A percentile compares a stretch with the other conserved stretches of the same genome.
Evolutionary conservation across 1,140 invertebrate species (phyloP).

Genomic region (Drosophila subobscura): DNA sequence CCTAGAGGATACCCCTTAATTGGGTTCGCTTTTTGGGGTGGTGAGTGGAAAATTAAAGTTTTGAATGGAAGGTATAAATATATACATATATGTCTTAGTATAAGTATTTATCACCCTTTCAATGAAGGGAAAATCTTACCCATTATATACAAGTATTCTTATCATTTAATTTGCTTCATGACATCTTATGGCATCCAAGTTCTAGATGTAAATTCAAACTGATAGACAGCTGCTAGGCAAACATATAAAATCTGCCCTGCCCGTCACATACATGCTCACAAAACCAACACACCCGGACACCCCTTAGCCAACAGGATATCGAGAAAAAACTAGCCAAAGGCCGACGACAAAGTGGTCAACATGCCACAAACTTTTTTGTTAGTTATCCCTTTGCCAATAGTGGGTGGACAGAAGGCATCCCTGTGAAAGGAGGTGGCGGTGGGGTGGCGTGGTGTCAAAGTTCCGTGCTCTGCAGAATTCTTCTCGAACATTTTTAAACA

Average conservation of each 20-base stretch:
- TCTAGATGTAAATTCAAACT: too few species aligned
- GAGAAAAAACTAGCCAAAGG: conserved; percentile 52
- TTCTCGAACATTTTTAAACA: conserved; percentile 80
- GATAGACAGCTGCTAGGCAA: neutral
- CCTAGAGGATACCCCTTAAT: neutral
- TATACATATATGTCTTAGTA: too few species aligned
- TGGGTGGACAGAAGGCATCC: neutral
- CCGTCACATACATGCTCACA: too few species aligned
- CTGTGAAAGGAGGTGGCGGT: neutral
- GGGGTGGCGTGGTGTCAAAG: conserved; percentile 22
- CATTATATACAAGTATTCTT: too few species aligned
- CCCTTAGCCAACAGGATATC: neutral
- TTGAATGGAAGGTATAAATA: too few species aligned
- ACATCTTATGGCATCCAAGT: too few species aligned
- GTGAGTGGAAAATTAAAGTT: too few species aligned
- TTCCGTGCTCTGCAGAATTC: conserved; percentile 64
- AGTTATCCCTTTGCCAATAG: conserved; percentile 57
- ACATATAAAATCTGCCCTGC: neutral
- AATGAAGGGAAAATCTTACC: too few species aligned
- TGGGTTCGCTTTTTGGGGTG: too few species aligned
- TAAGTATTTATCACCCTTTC: too few species aligned
- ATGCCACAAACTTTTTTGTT: conserved; percentile 77
- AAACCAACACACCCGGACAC: neutral
- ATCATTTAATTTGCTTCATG: too few species aligned
- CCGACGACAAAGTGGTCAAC: conserved; percentile 77